Evolutionary conservation across 2,797 vertebrate genomes (phyloP).

Genomic region (Platyrinchus mystaceus): DNA sequence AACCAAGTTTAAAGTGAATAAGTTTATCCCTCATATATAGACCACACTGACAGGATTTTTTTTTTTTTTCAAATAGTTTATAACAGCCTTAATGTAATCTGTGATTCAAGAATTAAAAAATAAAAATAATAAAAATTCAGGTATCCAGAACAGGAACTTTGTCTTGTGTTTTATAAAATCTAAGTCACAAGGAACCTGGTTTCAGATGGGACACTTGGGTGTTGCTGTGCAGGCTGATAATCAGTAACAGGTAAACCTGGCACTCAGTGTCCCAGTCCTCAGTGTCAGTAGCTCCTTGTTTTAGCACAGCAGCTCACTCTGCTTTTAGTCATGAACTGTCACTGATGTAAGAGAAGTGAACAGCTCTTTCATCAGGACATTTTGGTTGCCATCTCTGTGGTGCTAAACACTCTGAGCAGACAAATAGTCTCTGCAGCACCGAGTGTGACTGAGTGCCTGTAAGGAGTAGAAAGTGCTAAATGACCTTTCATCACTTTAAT

Average conservation of each 20-base stretch:
- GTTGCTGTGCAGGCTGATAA: background rate
- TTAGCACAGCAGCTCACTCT: background rate
- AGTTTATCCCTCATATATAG: background rate
- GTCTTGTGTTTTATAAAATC: background rate
- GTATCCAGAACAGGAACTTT: background rate
- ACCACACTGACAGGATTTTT: background rate
- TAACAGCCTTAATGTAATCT: background rate
- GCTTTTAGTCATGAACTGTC: background rate
- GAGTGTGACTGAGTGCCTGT: slow-evolving; percentile 27
- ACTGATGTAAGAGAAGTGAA: background rate
- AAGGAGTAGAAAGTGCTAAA: slow-evolving; percentile 31
- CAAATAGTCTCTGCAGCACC: background rate
- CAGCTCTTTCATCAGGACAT: background rate
- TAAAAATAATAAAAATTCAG: background rate
- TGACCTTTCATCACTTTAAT: slow-evolving; percentile 57
- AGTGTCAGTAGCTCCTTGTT: background rate
- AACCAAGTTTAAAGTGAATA: background rate
- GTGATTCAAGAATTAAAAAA: background rate
- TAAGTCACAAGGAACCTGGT: background rate
- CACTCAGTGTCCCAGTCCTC: background rate
- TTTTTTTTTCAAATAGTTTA: background rate
- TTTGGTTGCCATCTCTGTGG: background rate
- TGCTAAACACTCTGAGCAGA: background rate
- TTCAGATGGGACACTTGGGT: background rate
- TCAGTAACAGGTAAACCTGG: background rate